Evolutionary conservation across 2,797 vertebrate species (phyloP).

Genomic region (Synaphobranchus kaupii): DNA sequence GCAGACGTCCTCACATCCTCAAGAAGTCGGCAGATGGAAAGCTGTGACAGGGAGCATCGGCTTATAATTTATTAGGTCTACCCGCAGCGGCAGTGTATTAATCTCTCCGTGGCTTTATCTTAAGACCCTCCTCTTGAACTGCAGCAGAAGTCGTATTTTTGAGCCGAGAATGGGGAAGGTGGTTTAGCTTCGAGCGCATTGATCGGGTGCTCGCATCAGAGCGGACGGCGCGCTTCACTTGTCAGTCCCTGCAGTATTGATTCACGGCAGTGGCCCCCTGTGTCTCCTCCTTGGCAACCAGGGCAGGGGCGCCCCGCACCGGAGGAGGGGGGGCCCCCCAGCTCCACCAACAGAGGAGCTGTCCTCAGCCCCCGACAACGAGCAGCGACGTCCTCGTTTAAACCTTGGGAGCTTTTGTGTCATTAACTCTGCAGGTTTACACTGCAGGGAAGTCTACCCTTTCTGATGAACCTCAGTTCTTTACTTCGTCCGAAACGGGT

Average conservation of each 20-base stretch:
- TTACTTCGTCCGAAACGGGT: neutral
- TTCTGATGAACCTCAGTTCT: neutral
- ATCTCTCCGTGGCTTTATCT: neutral
- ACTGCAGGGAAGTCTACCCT: neutral
- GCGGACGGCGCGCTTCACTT: constrained; percentile 3
- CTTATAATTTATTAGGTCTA: neutral
- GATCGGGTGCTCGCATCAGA: constrained; percentile 47
- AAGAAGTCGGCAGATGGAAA: neutral
- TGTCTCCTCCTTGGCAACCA: neutral
- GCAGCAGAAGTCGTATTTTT: neutral
- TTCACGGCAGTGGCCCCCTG: neutral
- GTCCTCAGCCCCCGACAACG: neutral
- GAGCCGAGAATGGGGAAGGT: constrained; percentile 26
- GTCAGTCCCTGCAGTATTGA: neutral
- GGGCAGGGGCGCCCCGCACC: neutral
- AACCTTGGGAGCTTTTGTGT: neutral
- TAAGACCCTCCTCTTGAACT: neutral
- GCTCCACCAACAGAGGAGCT: neutral
- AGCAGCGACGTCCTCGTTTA: neutral
- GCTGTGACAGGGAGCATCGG: neutral
- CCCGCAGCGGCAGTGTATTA: neutral
- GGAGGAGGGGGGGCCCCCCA: neutral
- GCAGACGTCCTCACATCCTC: neutral
- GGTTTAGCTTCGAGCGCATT: constrained; percentile 48
- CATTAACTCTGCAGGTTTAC: neutral